These are phyloP conservation scores for Operophtera brumata DNA, from an alignment of 2,888 invertebrate genomes.

Conservation along the genomic window DNA sequence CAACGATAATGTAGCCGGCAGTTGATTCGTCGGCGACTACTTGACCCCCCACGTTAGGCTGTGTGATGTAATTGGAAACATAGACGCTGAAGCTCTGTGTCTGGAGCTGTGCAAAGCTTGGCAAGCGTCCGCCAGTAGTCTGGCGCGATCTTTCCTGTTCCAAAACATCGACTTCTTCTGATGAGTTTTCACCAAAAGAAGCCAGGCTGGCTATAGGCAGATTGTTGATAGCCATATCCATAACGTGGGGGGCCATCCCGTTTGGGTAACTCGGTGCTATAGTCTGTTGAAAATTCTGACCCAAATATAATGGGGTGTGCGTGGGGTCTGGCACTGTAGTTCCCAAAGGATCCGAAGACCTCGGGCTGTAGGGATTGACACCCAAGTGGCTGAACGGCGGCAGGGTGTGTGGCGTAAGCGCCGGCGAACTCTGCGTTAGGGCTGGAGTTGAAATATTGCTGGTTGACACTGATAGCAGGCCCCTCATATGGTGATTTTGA, in stretches of 20 bases:
- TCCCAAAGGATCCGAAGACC: constrained; percentile 82
- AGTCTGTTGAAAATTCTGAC: constrained; percentile 81
- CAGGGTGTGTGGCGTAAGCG: constrained; percentile 79
- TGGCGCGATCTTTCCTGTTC: constrained; percentile 70
- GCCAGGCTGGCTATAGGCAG: constrained; percentile 86
- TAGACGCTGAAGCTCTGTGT: constrained; percentile 80
- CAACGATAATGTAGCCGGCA: constrained; percentile 72
- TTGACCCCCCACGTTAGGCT: constrained; percentile 90
- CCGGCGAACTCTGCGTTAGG: constrained; percentile 79
- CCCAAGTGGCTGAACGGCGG: constrained; percentile 81
- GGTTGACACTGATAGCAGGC: constrained; percentile 92
- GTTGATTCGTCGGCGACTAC: constrained; percentile 78
- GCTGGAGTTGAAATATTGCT: constrained; percentile 82
- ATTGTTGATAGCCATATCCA: constrained; percentile 86
- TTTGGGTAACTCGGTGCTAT: constrained; percentile 88
- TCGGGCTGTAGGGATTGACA: constrained; percentile 81
- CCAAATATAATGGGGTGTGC: constrained; percentile 82
- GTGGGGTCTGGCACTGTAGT: constrained; percentile 81
- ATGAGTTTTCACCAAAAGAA: constrained; percentile 89
- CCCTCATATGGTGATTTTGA: constrained; percentile 92
- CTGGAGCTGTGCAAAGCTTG: constrained; percentile 85
- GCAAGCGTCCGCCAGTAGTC: constrained; percentile 76
- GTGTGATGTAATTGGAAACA: constrained; percentile 80
- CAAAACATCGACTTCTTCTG: constrained; percentile 73
- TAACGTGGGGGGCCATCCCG: constrained; percentile 93